Base-by-base conservation (phyloP, 1,140 invertebrate species). In the Sycobia sp. region DNA sequence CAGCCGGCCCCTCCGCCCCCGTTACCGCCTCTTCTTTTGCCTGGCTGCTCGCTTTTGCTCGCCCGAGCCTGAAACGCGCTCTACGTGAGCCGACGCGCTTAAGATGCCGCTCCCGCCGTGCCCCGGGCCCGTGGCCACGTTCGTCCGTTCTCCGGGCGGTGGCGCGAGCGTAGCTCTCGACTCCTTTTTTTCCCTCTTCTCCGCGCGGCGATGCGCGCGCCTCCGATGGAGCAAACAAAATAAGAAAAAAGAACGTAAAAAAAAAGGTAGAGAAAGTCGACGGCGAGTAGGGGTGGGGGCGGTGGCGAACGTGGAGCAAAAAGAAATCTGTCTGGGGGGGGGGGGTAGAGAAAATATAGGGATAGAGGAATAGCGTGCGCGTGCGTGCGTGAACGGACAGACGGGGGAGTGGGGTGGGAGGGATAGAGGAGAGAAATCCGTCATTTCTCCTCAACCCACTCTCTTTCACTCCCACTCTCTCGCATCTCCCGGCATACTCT, bases 61-160 rank as follows among this genome's bases (percentile, higher is more conserved):
- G 67, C 58, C 70, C 68, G 67, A 69, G 66, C 68, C 69, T 72
- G 68, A 71, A 73, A 70, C 70, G 66, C 68, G 69, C 61, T 66
- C 66, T 69, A 71, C 71, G 67, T 71, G 69, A 69, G 66, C 60
- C 29, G 14, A 55, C 67, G 66, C 64, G 67, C 65, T 63, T n/a
- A 69, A 59, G 53, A 64, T 55, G 54, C 38, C 62, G 43, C 57
- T 39, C 36, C 49, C 27, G 18, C 11, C n/a, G n/a, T n/a, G n/a
- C n/a, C n/a, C n/a, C n/a, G n/a, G n/a, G n/a, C n/a, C n/a, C n/a
- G n/a, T n/a, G n/a, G n/a, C n/a, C n/a, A n/a, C n/a, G n/a, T n/a
- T n/a, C n/a, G n/a, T n/a, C n/a, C n/a, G n/a, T n/a, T n/a, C n/a
- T n/a, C n/a, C n/a, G n/a, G n/a, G n/a, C n/a, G n/a, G n/a, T n/a